Base-by-base conservation (phyloP, 2,797 vertebrate species). In the Characodon lateralis region DNA sequence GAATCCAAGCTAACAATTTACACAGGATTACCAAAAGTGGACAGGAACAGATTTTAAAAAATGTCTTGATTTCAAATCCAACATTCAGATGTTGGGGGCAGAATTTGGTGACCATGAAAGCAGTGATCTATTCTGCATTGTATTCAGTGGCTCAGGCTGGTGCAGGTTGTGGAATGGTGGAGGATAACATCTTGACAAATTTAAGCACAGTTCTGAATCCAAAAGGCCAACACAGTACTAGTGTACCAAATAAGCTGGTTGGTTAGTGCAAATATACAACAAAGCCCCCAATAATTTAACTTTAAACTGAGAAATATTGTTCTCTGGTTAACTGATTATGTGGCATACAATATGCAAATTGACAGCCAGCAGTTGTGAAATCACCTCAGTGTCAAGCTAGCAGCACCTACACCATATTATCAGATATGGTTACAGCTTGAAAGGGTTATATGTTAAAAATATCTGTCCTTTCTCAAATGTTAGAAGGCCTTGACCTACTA, bases 401-500 rank as follows among this genome's bases (percentile, higher is more conserved):
- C 16, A 55, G 68, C 14, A 28, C 0, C 50, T 35, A n/a, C 26
- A 70, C 69, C 0, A 1, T 46, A 71, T 8, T 28, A 56, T 72
- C 50, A 71, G 12, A 41, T 71, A 24, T 46, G 9, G 50, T 46
- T 24, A 41, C 43, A 26, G 9, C 41, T 78, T 2, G 2, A 41
- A 69, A 70, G n/a, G n/a, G 39, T 76, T 70, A 24, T 16, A 55
- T 26, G 10, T 26, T 31, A 31, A 28, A 68, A 31, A 16, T 69
- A 2, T 12, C 3, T 16, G 12, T 16, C 43, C 28, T 48, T 71
- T 3, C 18, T 48, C 26, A 71, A 66, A 39, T 69, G 22, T 55
- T 55, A 53, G 35, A 58, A 72, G 2, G 39, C 31, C 31, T 12
- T 51, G 56, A 79, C 39, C 68, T 70, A 22, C 26, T 82, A 39